Evolutionary conservation across 2,113 vertebrate genomes (phyloP).

Genomic region (Carassius gibelio): DNA sequence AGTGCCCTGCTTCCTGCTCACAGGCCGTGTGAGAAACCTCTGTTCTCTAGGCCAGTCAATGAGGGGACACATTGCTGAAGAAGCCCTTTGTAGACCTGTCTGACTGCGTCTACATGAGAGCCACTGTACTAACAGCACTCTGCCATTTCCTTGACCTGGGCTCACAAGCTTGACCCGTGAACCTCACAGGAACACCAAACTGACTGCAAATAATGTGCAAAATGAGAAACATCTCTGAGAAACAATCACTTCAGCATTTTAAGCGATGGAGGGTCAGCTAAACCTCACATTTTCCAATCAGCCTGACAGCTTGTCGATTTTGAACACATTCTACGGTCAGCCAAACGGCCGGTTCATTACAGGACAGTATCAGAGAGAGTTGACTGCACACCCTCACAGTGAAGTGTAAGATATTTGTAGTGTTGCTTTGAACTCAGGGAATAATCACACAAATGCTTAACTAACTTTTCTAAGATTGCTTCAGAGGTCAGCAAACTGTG

Average conservation of each 20-base stretch:
- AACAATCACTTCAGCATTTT: conserved; percentile 17
- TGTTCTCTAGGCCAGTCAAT: conserved; percentile 74
- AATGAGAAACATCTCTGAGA: background rate
- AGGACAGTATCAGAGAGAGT: background rate
- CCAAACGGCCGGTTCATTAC: background rate
- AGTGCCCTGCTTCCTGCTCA: conserved; percentile 18
- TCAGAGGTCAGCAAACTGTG: conserved; percentile 36
- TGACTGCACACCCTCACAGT: background rate
- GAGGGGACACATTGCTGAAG: conserved; percentile 71
- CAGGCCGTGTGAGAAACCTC: conserved; percentile 68
- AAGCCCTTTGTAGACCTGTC: conserved; percentile 69
- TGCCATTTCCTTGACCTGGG: conserved; percentile 51
- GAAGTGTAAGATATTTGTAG: conserved; percentile 10
- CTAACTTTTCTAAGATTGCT: conserved; percentile 12
- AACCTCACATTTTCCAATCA: background rate
- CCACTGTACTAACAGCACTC: conserved; percentile 60
- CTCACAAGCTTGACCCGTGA: conserved; percentile 10
- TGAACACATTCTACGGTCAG: background rate
- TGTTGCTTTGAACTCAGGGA: background rate
- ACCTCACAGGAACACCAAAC: background rate
- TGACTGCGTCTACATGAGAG: conserved; percentile 63
- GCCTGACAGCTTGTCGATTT: background rate
- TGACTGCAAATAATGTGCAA: background rate
- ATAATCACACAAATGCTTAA: background rate
- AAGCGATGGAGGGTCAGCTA: background rate